Percentiles rank a stretch among this genome's conserved stretches.
These are phyloP conservation scores for Melanotus villosus DNA, from an alignment of 2,888 invertebrate genomes.

Conservation along the genomic window DNA sequence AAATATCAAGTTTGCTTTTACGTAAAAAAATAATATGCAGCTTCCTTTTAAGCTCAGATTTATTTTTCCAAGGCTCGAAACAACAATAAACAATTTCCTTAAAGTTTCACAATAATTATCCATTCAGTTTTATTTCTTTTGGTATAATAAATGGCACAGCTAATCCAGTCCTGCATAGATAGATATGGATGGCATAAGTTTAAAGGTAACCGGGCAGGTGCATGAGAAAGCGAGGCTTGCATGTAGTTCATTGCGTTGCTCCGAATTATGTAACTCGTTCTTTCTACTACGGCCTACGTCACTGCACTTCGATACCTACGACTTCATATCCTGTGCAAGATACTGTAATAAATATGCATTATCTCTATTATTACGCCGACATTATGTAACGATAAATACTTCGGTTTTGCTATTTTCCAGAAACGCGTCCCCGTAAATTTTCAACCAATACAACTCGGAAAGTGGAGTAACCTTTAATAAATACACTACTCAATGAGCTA, in stretches of 20 bases:
- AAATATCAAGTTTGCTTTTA: no score
- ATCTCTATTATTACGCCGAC: constrained; percentile 37
- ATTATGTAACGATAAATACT: constrained; percentile 35
- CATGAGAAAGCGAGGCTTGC: constrained; percentile 34
- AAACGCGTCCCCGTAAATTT: constrained; percentile 35
- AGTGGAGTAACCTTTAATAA: constrained; percentile 34
- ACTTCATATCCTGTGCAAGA: constrained; percentile 26
- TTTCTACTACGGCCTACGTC: constrained; percentile 30
- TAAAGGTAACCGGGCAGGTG: constrained; percentile 43
- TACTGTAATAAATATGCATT: constrained; percentile 40
- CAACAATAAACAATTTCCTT: no score
- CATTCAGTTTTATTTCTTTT: no score
- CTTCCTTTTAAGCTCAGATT: no score
- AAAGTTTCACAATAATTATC: no score
- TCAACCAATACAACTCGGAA: constrained; percentile 8
- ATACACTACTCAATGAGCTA: background rate
- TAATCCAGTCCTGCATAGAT: constrained; percentile 8
- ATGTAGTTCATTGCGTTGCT: constrained; percentile 25
- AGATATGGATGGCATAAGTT: constrained; percentile 26
- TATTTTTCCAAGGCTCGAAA: no score
- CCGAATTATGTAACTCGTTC: constrained; percentile 38
- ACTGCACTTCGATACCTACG: constrained; percentile 35
- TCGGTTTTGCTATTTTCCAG: constrained; percentile 26
- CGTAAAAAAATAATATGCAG: no score
- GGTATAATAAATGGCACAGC: no score